Evolutionary conservation across 2,888 invertebrate species (phyloP), one percentile per base, ranked within the genome.

Genomic region (Hemithea aestivaria): DNA sequence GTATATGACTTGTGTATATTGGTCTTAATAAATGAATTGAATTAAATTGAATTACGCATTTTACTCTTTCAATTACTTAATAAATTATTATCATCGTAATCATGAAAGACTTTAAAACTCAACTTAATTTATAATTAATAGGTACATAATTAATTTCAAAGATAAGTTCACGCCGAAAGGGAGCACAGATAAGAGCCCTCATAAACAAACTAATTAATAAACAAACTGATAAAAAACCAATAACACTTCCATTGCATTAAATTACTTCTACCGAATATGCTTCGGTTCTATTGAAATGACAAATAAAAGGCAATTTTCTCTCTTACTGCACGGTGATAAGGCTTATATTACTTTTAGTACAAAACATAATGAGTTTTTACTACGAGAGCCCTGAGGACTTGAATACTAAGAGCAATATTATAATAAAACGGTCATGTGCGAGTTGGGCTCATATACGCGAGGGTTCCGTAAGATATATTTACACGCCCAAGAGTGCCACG

Each of bases 351-450:
- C 8, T 21, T 1, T 7, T 2, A n/a, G 1, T 31, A 9, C 6
- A 7, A 1, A 8, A 51, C 48, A 47, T 66, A 67, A 65, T 61
- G 65, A 67, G 58, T 57, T 65, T 61, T 59, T 56, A 51, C 53
- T 40, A 43, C 38, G 21, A 9, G 10, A 21, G 43, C 40, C 38
- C 30, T 39, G 37, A 30, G 23, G 56, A 41, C 46, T 32, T 35
- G 58, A 63, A 62, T 63, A 62, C 54, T 51, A 55, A 62, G 40
- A 44, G 45, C 40, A 31, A 20, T 51, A 53, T 62, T 58, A 58
- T 35, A 45, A 40, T 20, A 44, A 45, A 31, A 16, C 40, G 28
- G n/a, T n/a, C n/a, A n/a, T n/a, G n/a, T n/a, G n/a, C n/a, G n/a
- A n/a, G n/a, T n/a, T n/a, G n/a, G n/a, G n/a, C n/a, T n/a, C n/a